phyloP scores from a whole-genome alignment of 2,113 vertebrate species.

The Hiodon tergisus region DNA sequence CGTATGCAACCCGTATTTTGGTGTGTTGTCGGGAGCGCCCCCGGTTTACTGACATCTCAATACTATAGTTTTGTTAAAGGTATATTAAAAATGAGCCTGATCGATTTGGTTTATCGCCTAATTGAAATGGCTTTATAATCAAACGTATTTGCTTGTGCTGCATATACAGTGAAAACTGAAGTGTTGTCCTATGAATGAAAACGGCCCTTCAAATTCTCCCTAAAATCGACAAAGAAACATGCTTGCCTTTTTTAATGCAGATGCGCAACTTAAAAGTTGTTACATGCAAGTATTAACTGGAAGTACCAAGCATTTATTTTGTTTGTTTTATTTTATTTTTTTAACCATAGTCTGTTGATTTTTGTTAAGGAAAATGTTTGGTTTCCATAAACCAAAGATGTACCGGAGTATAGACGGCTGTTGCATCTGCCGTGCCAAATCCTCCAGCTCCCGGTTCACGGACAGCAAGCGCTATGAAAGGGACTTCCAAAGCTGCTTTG shows the following conservation, averaged over 20 bases:
- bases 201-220: no score
- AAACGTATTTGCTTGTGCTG: no score
- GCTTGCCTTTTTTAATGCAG: no score
- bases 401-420: conserved; percentile 96
- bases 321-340: background rate
- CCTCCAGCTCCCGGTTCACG: conserved; percentile 96
- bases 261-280: no score
- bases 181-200: no score
- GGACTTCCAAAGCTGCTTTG: conserved; percentile 95
- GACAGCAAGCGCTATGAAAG: conserved; percentile 98
- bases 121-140: no score
- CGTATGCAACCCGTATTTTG: background rate
- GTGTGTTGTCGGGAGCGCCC: background rate
- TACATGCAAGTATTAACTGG: background rate
- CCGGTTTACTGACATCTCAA: background rate
- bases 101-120: no score
- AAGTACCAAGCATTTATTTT: background rate
- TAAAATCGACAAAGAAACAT: no score
- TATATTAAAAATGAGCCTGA: no score
- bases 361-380: conserved; percentile 79
- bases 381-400: conserved; percentile 99
- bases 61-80: no score
- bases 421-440: conserved; percentile 98
- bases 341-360: background rate
- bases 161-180: no score